Evolutionary conservation across 2,888 invertebrate genomes (phyloP), one percentile per base, ranked within the genome.

Genomic region (Tachina fera): DNA sequence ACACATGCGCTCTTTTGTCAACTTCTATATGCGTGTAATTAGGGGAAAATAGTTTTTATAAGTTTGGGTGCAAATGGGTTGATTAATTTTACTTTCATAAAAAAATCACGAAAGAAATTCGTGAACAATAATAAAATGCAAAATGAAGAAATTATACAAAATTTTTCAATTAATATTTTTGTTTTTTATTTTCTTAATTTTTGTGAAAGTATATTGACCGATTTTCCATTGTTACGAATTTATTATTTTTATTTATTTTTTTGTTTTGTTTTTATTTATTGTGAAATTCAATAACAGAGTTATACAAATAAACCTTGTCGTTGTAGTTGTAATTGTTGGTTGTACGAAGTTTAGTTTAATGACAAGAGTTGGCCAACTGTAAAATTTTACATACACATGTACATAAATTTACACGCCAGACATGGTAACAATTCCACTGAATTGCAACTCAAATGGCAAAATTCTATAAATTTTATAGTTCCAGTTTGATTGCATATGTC

Each of bases 321-420:
- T 45, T 72, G 39, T 47, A 53, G 49, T 49, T 67, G 49, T 72
- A 49, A n/a, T 43, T 63, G 19, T 63, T 79, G 31, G 43, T 71
- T 39, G 31, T 70, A 41, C 75, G 56, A 22, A 43, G 41, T 53
- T 58, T 58, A 22, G 41, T 78, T n/a, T 60, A 83, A 67, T 83
- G 71, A 60, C 77, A 65, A 77, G 60, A 83, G 60, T 72, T 78
- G 83, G 77, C 77, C 83, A 83, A 83, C 72, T 83, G 77, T 83
- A 83, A 83, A 83, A 83, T 72, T 78, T 74, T 60, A 74, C 75
- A 70, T 76, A 70, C 61, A 58, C 41, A 31, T 53, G 9, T 53
- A 70, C 9, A 45, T 19, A 53, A 45, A 71, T 63, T 45, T 58
- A 60, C 22, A 49, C 19, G 51, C 22, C 31, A 11, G 6, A 5